These are phyloP conservation scores for Boulengeromyrus knoepffleri DNA, from an alignment of 2,113 vertebrate genomes.

Conservation along the genomic window DNA sequence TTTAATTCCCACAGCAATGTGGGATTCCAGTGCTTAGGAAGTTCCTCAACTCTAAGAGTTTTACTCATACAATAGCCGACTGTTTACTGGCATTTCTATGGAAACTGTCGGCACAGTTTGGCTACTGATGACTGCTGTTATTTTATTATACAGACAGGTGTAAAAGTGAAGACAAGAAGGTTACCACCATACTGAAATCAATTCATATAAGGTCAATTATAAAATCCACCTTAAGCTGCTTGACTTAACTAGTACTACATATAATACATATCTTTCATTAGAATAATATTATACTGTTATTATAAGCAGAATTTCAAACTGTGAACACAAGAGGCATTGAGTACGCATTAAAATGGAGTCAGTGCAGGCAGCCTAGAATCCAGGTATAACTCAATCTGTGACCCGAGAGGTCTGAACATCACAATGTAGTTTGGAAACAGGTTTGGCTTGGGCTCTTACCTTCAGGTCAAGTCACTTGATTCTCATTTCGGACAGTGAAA, in stretches of 20 bases:
- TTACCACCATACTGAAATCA: neutral
- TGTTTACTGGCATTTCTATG: constrained; percentile 49
- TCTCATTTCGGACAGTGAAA: neutral
- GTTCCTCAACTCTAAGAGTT: constrained; percentile 10
- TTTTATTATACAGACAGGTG: neutral
- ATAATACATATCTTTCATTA: neutral
- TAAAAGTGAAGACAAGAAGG: neutral
- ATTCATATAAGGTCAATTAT: neutral
- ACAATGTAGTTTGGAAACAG: neutral
- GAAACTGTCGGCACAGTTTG: constrained; percentile 37
- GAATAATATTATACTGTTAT: neutral
- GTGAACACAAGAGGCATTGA: neutral
- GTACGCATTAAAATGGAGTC: neutral
- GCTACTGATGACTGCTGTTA: neutral
- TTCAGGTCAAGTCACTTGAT: neutral
- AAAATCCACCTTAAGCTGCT: neutral
- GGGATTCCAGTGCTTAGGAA: constrained; percentile 32
- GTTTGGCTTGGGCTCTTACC: neutral
- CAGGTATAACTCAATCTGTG: neutral
- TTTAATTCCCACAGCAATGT: constrained; percentile 47
- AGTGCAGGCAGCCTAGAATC: neutral
- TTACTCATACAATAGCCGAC: constrained; percentile 22
- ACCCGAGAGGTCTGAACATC: neutral
- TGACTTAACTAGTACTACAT: neutral
- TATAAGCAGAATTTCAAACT: neutral